Evolutionary conservation across 2,888 invertebrate species (phyloP), one percentile per base, ranked within the genome.

Genomic region (Drosophila helvetica): DNA sequence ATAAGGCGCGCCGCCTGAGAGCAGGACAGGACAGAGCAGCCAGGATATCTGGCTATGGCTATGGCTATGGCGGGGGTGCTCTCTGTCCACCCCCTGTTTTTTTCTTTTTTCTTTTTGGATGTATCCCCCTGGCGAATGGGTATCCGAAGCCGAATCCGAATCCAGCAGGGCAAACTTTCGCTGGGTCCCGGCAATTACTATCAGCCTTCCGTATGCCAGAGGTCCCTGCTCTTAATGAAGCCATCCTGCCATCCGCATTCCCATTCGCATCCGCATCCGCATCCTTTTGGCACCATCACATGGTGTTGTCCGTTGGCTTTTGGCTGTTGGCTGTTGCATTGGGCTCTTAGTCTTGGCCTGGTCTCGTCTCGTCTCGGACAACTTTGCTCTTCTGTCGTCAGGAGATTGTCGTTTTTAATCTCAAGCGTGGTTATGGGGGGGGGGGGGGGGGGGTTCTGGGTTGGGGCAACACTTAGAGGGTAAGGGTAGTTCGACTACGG

Each of bases 351-450:
- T 12, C n/a, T 60, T 38, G 43, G 19, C 38, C 43, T 58, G 56
- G 47, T 52, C 22, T 22, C 18, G 54, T 17, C 50, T 58, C 56
- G 48, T 54, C 18, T 22, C 25, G 56, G 67, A 60, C 67, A 60
- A 68, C 54, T 67, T 54, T 43, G 38, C 58, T 67, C 25, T 42
- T 51, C 63, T 65, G 76, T 74, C 67, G 76, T 75, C 81, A 75
- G 70, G 60, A 75, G 80, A 76, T 79, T 82, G 82, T 85, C 86
- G 78, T 82, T 85, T 82, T 80, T 83, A 80, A 85, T 81, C 82
- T 78, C 60, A 78, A 67, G 38, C 45, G 48, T 52, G 55, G 46
- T 58, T 50, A 10, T 46, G 64, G n/a, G 46, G 9, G 22, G 50
- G 15, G 50, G 8, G 46, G 22, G 33, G 5, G 7, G 10, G 12